Percentiles rank a stretch among this genome's conserved stretches.
These are phyloP conservation scores for Sipha maydis DNA, from an alignment of 2,888 invertebrate genomes.

Conservation along the genomic window DNA sequence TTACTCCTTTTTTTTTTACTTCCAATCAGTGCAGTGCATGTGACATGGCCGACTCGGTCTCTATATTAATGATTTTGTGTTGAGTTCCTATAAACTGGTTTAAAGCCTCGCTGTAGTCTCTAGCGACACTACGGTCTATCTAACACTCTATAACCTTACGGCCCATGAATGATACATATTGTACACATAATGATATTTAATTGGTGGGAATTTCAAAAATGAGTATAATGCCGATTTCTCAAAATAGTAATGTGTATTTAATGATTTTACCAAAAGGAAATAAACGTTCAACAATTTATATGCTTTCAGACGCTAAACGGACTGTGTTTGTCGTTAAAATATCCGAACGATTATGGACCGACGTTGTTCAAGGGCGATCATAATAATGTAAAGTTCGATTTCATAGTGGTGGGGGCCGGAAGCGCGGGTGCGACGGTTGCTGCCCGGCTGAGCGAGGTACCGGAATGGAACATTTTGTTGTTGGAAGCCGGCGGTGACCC, in stretches of 20 bases:
- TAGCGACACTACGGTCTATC: too few species aligned
- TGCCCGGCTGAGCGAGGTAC: constrained; percentile 61
- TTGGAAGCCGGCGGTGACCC: constrained; percentile 62
- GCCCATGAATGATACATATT: neutral
- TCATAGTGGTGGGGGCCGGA: constrained; percentile 63
- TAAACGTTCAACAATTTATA: neutral
- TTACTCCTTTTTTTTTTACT: too few species aligned
- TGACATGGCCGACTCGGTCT: too few species aligned
- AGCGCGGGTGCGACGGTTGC: constrained; percentile 62
- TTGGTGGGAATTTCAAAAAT: too few species aligned
- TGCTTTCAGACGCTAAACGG: constrained; percentile 66
- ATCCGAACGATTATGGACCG: constrained; percentile 53
- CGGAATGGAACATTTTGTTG: constrained; percentile 62
- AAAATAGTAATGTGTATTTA: too few species aligned
- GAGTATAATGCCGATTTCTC: too few species aligned
- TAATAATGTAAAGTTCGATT: constrained; percentile 31
- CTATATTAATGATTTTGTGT: too few species aligned
- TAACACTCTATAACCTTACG: too few species aligned
- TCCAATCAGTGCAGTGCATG: too few species aligned
- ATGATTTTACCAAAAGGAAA: neutral
- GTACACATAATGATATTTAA: too few species aligned
- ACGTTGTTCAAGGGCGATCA: constrained; percentile 23
- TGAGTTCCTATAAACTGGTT: too few species aligned
- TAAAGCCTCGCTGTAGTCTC: too few species aligned
- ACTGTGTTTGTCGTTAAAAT: constrained; percentile 3